Base-by-base conservation (phyloP, 2,888 invertebrate genomes). In the Stenolophus ochropezus region DNA sequence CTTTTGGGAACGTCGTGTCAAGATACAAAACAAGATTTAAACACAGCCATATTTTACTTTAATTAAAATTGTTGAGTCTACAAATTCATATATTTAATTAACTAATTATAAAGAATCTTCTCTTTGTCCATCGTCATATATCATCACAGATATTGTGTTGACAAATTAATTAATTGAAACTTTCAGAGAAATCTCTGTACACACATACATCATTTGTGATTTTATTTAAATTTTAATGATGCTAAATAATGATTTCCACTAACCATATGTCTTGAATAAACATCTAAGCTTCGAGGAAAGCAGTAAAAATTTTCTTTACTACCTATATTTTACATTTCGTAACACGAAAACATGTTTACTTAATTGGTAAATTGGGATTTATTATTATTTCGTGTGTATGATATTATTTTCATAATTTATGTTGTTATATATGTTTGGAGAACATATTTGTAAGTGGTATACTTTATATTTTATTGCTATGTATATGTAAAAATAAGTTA, bases 191-290 rank as follows among this genome's bases (percentile, higher is more conserved):
- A 51, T 51, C 14, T 51, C 51, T 51, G 5, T 14, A 16, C 2
- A 0, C 51, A 2, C 14, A 16, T 51, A 4, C 18, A 51, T 51
- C 51, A 51, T 51, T 16, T 51, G 1, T 16, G 18, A 51, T 51
- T 51, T 51, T 51, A 51, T 51, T 51, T 51, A 51, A 51, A 51
- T 51, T 16, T 51, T 51, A 51, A 51, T 51, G 51, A 51, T 51
- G 51, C 14, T 51, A 51, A 51, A 16, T 51, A 51, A 51, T 16
- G 51, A 51, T 51, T 51, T 14, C 14, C 51, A 51, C 51, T 4
- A 16, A 51, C 51, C 51, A 51, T 14, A 51, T 51, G 51, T 51
- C 14, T 51, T n/a, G 8, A n/a, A n/a, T 16, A 51, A 16, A 51
- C 14, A 51, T 16, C 5, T 51, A 51, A 14, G 14, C 51, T 42